phyloP scores from a whole-genome alignment of 2,797 vertebrate species.

The Sebastes trivittatus region DNA sequence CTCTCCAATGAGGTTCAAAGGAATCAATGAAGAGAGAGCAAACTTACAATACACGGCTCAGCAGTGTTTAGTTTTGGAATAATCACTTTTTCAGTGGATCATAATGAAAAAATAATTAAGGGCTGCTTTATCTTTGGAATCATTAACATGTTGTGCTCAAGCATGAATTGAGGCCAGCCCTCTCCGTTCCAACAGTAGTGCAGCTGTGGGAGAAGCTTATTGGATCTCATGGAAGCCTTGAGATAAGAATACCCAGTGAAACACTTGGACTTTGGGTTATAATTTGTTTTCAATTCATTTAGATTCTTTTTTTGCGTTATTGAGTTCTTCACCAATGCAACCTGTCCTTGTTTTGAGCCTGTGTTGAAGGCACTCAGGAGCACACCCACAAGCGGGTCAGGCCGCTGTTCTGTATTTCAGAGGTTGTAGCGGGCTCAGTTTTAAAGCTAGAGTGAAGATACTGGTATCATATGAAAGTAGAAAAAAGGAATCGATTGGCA shows the following conservation, averaged over 20 bases:
- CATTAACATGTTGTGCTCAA: slow-evolving; percentile 49
- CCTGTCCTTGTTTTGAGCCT: slow-evolving; percentile 1
- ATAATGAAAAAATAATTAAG: slow-evolving; percentile 50
- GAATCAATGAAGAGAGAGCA: slow-evolving; percentile 30
- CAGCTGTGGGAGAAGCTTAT: slow-evolving; percentile 43
- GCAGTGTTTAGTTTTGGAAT: slow-evolving; percentile 34
- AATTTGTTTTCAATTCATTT: slow-evolving; percentile 34
- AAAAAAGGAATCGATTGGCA: too few species aligned
- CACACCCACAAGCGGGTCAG: not conserved
- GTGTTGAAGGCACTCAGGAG: not conserved
- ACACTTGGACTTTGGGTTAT: slow-evolving; percentile 18
- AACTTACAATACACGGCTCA: slow-evolving; percentile 27
- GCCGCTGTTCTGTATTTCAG: too few species aligned
- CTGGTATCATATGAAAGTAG: too few species aligned
- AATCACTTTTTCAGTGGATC: slow-evolving; percentile 38
- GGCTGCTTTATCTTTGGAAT: slow-evolving; percentile 45
- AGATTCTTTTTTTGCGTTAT: slow-evolving; percentile 4
- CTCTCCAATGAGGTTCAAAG: slow-evolving; percentile 41
- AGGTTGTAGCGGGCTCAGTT: rapidly evolving
- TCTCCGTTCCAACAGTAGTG: slow-evolving; percentile 34
- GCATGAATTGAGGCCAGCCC: slow-evolving; percentile 43
- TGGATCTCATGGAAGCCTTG: slow-evolving; percentile 37
- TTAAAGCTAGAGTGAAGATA: too few species aligned
- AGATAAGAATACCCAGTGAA: slow-evolving; percentile 47
- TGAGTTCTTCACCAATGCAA: not conserved